Conservation (phyloP, 2,113 vertebrate species). For the Pachypanchax playfairii region DNA sequence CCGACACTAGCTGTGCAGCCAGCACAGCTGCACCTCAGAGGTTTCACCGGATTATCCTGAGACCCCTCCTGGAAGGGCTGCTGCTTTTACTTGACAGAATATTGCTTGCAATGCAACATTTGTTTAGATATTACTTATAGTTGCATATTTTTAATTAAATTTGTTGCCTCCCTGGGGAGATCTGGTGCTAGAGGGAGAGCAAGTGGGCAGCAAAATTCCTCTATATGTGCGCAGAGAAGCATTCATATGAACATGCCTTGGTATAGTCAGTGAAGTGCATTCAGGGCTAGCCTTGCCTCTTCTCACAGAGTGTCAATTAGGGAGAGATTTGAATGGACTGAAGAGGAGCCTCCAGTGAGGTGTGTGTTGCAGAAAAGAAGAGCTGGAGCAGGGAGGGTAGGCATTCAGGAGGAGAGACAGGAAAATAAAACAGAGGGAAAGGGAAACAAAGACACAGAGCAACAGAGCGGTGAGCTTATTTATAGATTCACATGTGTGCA, state of each 20-base stretch:
- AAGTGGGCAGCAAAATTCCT: slow-evolving; percentile 35
- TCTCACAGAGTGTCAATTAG: slow-evolving; percentile 70
- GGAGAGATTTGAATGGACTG: slow-evolving; percentile 69
- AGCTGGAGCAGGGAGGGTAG: slow-evolving; percentile 21
- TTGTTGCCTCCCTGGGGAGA: slow-evolving; percentile 44
- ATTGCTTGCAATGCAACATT: slow-evolving; percentile 61
- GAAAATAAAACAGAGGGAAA: slow-evolving; percentile 24
- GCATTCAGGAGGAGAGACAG: slow-evolving; percentile 18
- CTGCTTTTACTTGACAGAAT: slow-evolving; percentile 50
- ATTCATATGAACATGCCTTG: slow-evolving; percentile 58
- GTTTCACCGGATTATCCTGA: slow-evolving; percentile 51
- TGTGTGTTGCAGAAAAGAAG: slow-evolving; percentile 58
- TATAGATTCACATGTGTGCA: slow-evolving; percentile 63
- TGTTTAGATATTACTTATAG: slow-evolving; percentile 40
- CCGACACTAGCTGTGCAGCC: slow-evolving; percentile 34
- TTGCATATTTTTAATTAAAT: slow-evolving; percentile 50
- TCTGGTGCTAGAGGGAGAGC: slow-evolving; percentile 15
- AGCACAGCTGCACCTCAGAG: slow-evolving; percentile 25
- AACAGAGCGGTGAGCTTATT: slow-evolving; percentile 59
- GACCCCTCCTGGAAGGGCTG: slow-evolving; percentile 41
- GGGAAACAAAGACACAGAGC: slow-evolving; percentile 47
- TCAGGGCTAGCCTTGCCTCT: slow-evolving; percentile 63
- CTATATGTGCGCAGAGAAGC: slow-evolving; percentile 52
- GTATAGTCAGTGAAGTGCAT: slow-evolving; percentile 69
- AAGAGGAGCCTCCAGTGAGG: slow-evolving; percentile 67